Percentiles rank a stretch among this genome's conserved stretches.
Conservation (phyloP, 92 coral and sea anemone species). For the Diadumene lineata region DNA sequence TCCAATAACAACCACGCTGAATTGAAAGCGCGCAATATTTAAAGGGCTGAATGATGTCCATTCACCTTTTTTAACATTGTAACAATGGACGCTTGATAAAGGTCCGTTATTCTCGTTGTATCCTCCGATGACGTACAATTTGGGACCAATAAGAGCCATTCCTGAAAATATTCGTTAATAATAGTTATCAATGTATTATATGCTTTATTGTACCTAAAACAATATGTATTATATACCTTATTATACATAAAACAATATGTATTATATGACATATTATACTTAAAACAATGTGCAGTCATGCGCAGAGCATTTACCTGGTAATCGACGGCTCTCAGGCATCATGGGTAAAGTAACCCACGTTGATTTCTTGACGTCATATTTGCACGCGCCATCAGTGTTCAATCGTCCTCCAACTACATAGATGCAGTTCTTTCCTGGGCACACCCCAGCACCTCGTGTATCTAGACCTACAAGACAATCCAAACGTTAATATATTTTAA, state of each 20-base stretch:
- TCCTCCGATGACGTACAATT: constrained; percentile 95
- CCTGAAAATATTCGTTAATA: too few relatives aligned
- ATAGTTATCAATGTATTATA: too few relatives aligned
- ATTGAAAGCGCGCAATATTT: constrained; percentile 64
- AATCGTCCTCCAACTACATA: constrained; percentile 82
- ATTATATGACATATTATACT: too few relatives aligned
- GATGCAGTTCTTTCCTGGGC: constrained; percentile 78
- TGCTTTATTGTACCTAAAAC: too few relatives aligned
- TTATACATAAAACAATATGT: too few relatives aligned
- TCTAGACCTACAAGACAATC: constrained; percentile 57
- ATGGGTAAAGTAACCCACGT: constrained; percentile 72
- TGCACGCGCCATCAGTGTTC: constrained; percentile 54
- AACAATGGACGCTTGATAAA: constrained; percentile 69
- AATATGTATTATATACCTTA: too few relatives aligned
- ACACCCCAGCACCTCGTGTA: constrained; percentile 74
- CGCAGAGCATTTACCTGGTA: constrained; percentile 70
- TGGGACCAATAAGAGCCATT: constrained; percentile 52
- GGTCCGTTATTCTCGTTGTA: constrained; percentile 70
- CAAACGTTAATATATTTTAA: not conserved
- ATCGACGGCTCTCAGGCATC: constrained; percentile 69
- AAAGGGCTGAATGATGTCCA: constrained; percentile 69
- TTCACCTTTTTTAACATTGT: constrained; percentile 65
- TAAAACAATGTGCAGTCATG: too few relatives aligned
- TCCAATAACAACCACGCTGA: constrained; percentile 51
- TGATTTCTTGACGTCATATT: constrained; percentile 47